phyloP scores from a whole-genome alignment of 1,140 invertebrate genomes.

The Drosophila sucinea region DNA sequence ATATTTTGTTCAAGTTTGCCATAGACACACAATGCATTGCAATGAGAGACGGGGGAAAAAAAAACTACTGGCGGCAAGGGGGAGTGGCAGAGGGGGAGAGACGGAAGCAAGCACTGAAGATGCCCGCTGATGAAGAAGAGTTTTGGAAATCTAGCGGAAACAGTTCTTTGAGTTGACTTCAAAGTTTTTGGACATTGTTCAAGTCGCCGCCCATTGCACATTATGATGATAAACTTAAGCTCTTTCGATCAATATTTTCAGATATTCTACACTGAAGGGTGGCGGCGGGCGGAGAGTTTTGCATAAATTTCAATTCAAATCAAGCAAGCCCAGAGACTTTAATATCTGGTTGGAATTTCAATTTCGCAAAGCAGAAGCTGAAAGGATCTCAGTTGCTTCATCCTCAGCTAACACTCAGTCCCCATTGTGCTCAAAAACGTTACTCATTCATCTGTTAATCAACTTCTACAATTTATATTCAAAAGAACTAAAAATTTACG shows the following conservation, averaged over 20 bases:
- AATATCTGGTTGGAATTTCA: too few relatives aligned
- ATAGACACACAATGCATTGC: constrained; percentile 10
- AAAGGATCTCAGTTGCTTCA: too few relatives aligned
- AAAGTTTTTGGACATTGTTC: constrained; percentile 10
- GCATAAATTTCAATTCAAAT: background rate
- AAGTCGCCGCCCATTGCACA: background rate
- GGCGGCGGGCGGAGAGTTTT: background rate
- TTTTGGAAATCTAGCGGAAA: constrained; percentile 5
- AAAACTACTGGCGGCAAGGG: too few relatives aligned
- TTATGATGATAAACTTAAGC: background rate
- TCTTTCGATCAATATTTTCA: constrained; percentile 4
- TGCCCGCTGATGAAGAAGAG: background rate
- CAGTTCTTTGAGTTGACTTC: constrained; percentile 11
- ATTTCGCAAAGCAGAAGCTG: too few relatives aligned
- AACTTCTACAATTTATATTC: too few relatives aligned
- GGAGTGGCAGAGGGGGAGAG: background rate
- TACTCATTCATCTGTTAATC: too few relatives aligned
- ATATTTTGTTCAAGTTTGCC: constrained; percentile 15
- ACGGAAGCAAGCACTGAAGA: background rate
- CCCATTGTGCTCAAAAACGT: too few relatives aligned
- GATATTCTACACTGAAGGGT: background rate
- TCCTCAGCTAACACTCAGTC: too few relatives aligned
- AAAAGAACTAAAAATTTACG: too few relatives aligned
- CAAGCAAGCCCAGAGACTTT: too few relatives aligned
- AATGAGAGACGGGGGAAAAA: background rate